These are phyloP conservation scores for Catharus bicknelli DNA, from an alignment of 2,113 vertebrate species.

Conservation along the genomic window DNA sequence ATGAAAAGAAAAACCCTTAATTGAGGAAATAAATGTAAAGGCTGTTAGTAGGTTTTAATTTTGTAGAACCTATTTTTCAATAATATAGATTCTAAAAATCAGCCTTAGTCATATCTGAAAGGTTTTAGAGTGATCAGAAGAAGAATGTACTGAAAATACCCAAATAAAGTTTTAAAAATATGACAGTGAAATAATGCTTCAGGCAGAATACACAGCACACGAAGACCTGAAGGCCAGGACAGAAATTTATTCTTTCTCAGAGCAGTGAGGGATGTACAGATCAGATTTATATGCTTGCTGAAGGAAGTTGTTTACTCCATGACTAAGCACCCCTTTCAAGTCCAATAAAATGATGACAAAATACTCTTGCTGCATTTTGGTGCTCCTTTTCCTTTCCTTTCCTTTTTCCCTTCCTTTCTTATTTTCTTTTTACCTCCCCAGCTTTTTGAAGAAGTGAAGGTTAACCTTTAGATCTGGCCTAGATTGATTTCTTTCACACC, in stretches of 20 bases:
- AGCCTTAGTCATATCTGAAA: neutral
- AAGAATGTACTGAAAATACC: neutral
- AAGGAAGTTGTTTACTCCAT: constrained; percentile 52
- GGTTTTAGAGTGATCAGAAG: neutral
- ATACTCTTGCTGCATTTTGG: neutral
- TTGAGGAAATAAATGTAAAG: neutral
- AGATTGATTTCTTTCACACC: neutral
- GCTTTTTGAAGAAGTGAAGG: neutral
- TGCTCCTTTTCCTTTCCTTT: neutral
- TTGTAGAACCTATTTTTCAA: neutral
- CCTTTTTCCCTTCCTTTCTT: neutral
- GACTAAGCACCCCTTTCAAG: constrained; percentile 30
- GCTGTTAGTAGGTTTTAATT: neutral
- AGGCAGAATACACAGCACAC: neutral
- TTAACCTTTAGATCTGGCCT: neutral
- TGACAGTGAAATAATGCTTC: neutral
- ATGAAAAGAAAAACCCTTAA: neutral
- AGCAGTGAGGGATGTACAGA: neutral
- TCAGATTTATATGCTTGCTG: constrained; percentile 43
- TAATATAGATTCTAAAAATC: neutral
- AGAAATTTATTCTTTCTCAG: constrained; percentile 22
- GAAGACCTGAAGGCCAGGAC: neutral
- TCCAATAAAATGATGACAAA: neutral
- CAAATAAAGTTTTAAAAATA: neutral
- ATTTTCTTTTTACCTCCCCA: rapidly evolving